Percentiles rank a stretch among this genome's conserved stretches.
phyloP scores from a whole-genome alignment of 2,113 vertebrate species.

The Colossoma macropomum region DNA sequence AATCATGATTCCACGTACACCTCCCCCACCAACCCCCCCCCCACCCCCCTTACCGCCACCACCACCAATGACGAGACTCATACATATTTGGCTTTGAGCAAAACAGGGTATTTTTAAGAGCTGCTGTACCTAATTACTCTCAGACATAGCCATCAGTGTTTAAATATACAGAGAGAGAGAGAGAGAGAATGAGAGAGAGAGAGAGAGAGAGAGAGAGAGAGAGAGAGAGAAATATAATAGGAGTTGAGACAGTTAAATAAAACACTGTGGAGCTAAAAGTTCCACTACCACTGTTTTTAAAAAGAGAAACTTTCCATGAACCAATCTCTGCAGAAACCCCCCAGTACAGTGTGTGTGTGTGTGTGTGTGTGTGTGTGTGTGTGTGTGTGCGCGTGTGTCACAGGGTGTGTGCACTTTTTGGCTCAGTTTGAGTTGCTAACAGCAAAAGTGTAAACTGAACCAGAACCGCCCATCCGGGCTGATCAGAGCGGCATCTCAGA shows the following conservation, averaged over 20 bases:
- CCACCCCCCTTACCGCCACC: slow-evolving; percentile 54
- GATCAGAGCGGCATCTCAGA: slow-evolving; percentile 26
- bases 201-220: no score
- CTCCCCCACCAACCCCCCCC: slow-evolving; percentile 61
- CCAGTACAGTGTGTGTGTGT: neutral
- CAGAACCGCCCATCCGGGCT: slow-evolving; percentile 18
- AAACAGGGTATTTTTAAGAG: slow-evolving; percentile 22
- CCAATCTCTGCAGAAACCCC: slow-evolving; percentile 38
- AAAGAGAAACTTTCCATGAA: slow-evolving; percentile 49
- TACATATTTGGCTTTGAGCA: neutral
- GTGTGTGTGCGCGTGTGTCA: slow-evolving; percentile 9
- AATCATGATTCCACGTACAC: neutral
- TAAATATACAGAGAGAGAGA: slow-evolving; percentile 10
- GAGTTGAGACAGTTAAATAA: slow-evolving; percentile 8
- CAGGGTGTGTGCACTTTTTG: neutral
- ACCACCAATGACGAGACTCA: neutral
- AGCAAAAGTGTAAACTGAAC: slow-evolving; percentile 23
- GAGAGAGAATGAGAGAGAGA: neutral
- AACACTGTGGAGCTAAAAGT: slow-evolving; percentile 38
- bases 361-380: slow-evolving; percentile 3
- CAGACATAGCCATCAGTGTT: slow-evolving; percentile 35
- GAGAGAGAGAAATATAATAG: neutral
- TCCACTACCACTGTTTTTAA: slow-evolving; percentile 19
- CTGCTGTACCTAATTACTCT: slow-evolving; percentile 42
- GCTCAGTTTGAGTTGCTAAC: slow-evolving; percentile 15